Percentiles rank a stretch among this genome's conserved stretches.
These are phyloP conservation scores for Leptobrachium ailaonicum DNA, from an alignment of 2,113 vertebrate species.

Conservation along the genomic window DNA sequence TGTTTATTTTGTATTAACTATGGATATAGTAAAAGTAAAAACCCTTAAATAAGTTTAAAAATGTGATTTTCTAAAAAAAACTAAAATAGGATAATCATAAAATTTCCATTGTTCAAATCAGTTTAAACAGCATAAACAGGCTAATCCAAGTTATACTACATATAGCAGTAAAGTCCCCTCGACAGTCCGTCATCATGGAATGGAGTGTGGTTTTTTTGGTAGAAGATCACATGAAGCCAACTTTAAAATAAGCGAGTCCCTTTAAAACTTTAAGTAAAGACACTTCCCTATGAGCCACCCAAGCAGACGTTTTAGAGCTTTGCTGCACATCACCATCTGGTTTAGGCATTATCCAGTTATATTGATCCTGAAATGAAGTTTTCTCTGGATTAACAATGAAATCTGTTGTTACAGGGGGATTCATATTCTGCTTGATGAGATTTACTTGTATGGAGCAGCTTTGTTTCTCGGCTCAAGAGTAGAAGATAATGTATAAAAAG, in stretches of 20 bases:
- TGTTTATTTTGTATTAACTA: too few relatives aligned
- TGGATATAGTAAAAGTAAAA: too few relatives aligned
- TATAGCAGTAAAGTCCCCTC: too few relatives aligned
- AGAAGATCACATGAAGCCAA: too few relatives aligned
- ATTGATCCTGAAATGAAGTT: constrained; percentile 20
- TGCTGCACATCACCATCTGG: constrained; percentile 2
- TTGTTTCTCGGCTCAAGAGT: background rate
- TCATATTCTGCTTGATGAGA: background rate
- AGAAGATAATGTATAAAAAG: background rate
- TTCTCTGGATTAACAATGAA: constrained; percentile 24
- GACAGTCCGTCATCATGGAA: too few relatives aligned
- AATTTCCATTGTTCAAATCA: too few relatives aligned
- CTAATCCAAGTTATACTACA: too few relatives aligned
- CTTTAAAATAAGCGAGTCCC: background rate
- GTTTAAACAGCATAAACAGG: too few relatives aligned
- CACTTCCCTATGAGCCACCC: constrained; percentile 1
- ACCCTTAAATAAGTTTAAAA: too few relatives aligned
- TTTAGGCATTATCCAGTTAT: constrained; percentile 17
- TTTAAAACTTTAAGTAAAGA: background rate
- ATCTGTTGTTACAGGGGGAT: constrained; percentile 25
- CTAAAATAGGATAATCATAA: too few relatives aligned
- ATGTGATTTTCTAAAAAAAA: too few relatives aligned
- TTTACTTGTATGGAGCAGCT: constrained; percentile 5
- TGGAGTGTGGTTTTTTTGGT: too few relatives aligned
- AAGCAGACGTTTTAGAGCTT: background rate